Percentiles rank a stretch among this genome's conserved stretches.
Evolutionary conservation across 2,113 vertebrate genomes (phyloP).

Genomic region (Anser cygnoides): DNA sequence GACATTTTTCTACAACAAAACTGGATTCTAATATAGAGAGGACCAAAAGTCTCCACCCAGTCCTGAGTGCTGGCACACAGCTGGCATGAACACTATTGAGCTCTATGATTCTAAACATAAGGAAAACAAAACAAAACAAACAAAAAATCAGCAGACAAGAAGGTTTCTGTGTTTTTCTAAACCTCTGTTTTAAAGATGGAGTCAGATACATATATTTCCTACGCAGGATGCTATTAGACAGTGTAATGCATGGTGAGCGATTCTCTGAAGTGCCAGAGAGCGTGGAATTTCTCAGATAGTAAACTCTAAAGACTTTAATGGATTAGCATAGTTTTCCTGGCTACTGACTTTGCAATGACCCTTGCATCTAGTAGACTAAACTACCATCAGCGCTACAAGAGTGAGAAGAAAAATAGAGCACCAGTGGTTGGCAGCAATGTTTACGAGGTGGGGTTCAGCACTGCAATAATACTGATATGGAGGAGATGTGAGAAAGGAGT

Average conservation of each 20-base stretch:
- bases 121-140: background rate
- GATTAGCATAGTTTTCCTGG: constrained; percentile 4
- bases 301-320: constrained; percentile 16
- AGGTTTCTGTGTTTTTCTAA: background rate
- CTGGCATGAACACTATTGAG: background rate
- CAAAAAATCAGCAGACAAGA: background rate
- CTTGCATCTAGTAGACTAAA: background rate
- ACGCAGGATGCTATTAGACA: background rate
- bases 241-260: background rate
- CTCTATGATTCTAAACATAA: background rate
- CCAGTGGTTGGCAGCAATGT: background rate
- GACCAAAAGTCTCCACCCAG: background rate
- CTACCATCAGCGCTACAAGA: background rate
- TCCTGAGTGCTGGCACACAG: background rate
- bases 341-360: constrained; percentile 29
- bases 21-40: background rate
- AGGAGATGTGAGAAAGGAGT: background rate
- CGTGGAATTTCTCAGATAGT: constrained; percentile 2
- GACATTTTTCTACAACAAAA: background rate
- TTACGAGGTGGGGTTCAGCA: background rate
- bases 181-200: background rate
- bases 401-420: background rate
- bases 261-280: background rate
- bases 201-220: background rate
- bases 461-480: background rate